Base-by-base conservation (phyloP, 2,113 vertebrate genomes). In the Ophiodon elongatus region DNA sequence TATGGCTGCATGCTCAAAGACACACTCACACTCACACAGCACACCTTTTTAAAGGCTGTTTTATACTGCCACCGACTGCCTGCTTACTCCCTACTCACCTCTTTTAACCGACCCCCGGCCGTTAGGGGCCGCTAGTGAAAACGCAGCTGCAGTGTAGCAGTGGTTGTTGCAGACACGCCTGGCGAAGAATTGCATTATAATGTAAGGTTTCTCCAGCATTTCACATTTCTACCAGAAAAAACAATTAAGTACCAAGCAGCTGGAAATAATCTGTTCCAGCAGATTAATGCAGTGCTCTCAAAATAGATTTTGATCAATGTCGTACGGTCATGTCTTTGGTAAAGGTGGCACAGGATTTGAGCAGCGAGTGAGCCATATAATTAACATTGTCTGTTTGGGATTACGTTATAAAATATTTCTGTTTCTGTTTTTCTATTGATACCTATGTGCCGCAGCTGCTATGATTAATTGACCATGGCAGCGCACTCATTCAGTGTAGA, bases 381-480 rank as follows among this genome's bases (percentile, higher is more conserved):
- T 37, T n/a, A 70, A 37, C 47, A 35, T 8, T 0, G 15, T 19
- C 23, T 57, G 17, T 54, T 56, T 31, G 25, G 35, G 39, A 54
- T 21, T 29, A n/a, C 31, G 14, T 37, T 27, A 37, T 37, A 15
- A 31, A 35, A 2, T 63, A 25, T 19, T 23, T 63, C 17, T n/a
- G n/a, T n/a, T n/a, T 10, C 31, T 23, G 19, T 35, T 63, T 73
- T 35, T 59, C 13, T 29, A 15, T 59, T 59, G 56, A 15, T 27
- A 59, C n/a, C n/a, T 14, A 27, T 27, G 25, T 27, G n/a, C n/a
- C 19, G 8, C 19, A 50, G 13, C 43, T 15, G 14, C 14, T 14
- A 10, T 56, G n/a, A 77, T 63, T 81, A 63, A 88, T 77, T 62
- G 69, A 29, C 47, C 47, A 13, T 43, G 41, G 50, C 60, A 59